Evolutionary conservation across 2,797 vertebrate species (phyloP), one percentile per base, ranked within the genome.

Genomic region (Peromyscus nudipes): DNA sequence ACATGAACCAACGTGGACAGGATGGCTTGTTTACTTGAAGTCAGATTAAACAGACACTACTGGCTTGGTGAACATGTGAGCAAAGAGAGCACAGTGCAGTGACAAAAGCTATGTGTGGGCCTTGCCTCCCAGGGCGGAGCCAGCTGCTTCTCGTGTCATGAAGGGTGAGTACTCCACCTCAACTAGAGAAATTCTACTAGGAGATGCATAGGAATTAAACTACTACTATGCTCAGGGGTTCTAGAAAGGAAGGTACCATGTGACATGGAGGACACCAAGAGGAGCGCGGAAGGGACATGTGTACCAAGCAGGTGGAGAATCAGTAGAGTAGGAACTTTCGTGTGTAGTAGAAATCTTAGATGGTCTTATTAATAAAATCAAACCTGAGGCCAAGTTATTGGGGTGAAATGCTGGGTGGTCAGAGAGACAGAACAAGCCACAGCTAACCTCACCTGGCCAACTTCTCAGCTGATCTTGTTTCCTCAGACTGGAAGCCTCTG

Each of bases 251-350:
- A 80, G 37, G 23, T 64, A 52, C 27, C 57, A 25, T 52, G 49
- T 13, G n/a, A n/a, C 19, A 57, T 4, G 0, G 0, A 12, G 40
- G 75, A 6, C 34, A n/a, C 34, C 7, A 17, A 49, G 34, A 10
- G 23, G 16, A 73, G 43, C 31, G 27, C 40, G 55, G 77, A 80
- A 11, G 62, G 23, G 43, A 8, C 67, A 81, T 37, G 8, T 9
- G 73, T 55, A 81, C 37, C 40, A 81, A 34, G 7, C 76, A 82
- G 52, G 31, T 46, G 2, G n/a, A 43, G 21, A 29, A 19, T 27
- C 25, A 57, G n/a, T 65, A 60, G 6, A 73, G 25, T 73, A 27
- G 25, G 4, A 31, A 88, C 8, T 1, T 17, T 43, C n/a, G n/a
- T n/a, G n/a, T n/a, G n/a, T n/a, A n/a, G n/a, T n/a, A n/a, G n/a